Evolutionary conservation across 2,888 invertebrate species (phyloP), one percentile per base, ranked within the genome.

Genomic region (Tetramorium bicarinatum): DNA sequence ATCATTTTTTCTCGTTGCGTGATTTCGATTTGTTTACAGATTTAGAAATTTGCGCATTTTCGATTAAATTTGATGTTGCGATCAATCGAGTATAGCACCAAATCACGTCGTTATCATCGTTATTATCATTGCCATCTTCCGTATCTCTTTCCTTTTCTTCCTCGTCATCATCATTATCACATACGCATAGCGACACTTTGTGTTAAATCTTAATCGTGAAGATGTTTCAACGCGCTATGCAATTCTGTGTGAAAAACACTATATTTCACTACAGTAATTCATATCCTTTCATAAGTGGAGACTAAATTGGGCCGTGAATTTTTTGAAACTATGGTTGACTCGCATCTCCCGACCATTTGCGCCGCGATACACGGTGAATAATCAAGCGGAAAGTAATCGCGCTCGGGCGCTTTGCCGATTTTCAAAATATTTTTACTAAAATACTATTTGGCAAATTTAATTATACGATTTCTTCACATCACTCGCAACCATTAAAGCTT

Each of bases 241-340:
- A 83, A 54, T 13, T 67, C 25, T 61, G 77, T 77, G 74, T 82
- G 83, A 85, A 82, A 88, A 84, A 89, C 87, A 76, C 89, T 89
- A 88, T 84, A 84, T 80, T 83, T 89, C 83, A 79, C 89, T 89
- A 88, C 85, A 86, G 85, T 87, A 86, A 84, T 87, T 87, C 84
- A 80, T 85, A 69, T 69, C 67, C 82, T 72, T 86, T 81, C 67
- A 44, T 81, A 47, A 82, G n/a, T 88, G 82, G 54, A 72, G 75
- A 54, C 64, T 76, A 76, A 76, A 76, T 71, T 74, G 56, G 72
- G 38, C 41, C 76, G 21, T 75, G 44, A 77, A 34, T 41, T 74
- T 67, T 41, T 77, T 56, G 34, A 9, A 54, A 69, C 29, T 52
- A 54, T n/a, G 29, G 3, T 21, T 59, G 66, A 29, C 59, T 72